phyloP scores from a whole-genome alignment of 1,140 invertebrate species.

The Luehdorfia chinensis region DNA sequence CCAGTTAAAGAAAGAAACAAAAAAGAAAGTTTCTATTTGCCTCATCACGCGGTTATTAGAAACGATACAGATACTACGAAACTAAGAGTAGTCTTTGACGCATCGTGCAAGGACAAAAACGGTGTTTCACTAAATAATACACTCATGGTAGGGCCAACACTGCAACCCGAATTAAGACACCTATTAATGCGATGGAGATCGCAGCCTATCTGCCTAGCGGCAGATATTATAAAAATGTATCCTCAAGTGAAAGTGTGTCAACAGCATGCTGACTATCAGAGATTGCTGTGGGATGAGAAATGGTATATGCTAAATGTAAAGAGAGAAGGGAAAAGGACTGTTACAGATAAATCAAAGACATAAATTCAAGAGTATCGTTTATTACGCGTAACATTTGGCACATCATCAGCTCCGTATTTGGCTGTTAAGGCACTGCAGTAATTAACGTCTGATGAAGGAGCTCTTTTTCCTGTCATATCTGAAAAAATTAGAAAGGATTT shows the following conservation, averaged over 20 bases:
- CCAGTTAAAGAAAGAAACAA: too few species aligned
- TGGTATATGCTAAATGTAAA: too few species aligned
- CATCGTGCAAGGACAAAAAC: neutral
- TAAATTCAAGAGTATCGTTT: neutral
- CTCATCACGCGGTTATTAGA: neutral
- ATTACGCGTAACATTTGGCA: neutral
- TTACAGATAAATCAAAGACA: neutral
- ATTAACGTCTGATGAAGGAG: neutral
- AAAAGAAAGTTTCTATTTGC: too few species aligned
- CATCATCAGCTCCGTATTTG: neutral
- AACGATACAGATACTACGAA: neutral
- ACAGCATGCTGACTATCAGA: neutral
- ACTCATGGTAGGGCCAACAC: neutral
- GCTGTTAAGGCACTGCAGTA: slow-evolving; percentile 2
- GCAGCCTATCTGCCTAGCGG: neutral
- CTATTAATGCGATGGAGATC: neutral
- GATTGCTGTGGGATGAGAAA: slow-evolving; percentile 1
- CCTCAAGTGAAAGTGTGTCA: neutral
- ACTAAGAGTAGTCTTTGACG: neutral
- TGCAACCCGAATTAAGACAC: neutral
- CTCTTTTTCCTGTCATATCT: neutral
- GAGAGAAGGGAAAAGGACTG: too few species aligned
- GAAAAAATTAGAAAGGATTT: neutral
- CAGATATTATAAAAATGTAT: slow-evolving; percentile 1
- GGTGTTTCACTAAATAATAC: neutral